These are phyloP conservation scores for Berghia stephanieae DNA, from an alignment of 1,140 invertebrate species.

Conservation along the genomic window DNA sequence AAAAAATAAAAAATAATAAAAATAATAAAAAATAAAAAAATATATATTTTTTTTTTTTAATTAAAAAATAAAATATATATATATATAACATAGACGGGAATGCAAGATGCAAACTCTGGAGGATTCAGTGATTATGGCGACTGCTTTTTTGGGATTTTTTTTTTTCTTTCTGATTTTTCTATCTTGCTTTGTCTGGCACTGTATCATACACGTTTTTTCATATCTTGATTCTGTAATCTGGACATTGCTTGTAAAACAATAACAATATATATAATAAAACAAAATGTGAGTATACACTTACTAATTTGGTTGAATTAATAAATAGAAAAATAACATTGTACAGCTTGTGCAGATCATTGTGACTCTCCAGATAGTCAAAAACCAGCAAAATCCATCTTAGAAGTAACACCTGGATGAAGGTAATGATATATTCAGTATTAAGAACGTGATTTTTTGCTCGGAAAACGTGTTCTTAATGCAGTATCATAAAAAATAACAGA, in stretches of 20 bases:
- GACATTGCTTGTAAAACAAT: not conserved
- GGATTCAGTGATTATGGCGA: not conserved
- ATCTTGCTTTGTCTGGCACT: too few relatives aligned
- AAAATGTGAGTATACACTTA: constrained; percentile 33
- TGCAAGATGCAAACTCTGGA: not conserved
- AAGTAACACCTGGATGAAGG: constrained; percentile 46
- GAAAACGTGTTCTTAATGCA: too few relatives aligned
- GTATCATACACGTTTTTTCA: too few relatives aligned
- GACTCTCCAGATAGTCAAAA: constrained; percentile 56
- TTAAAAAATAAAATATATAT: not conserved
- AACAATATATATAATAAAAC: not conserved
- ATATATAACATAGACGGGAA: not conserved
- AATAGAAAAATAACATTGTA: constrained; percentile 57
- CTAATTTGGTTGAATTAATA: constrained; percentile 52
- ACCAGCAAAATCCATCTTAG: constrained; percentile 56
- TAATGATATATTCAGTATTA: too few relatives aligned
- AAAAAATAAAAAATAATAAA: not conserved
- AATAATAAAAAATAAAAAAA: constrained; percentile 1
- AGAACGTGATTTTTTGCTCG: too few relatives aligned
- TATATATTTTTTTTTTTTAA: not conserved
- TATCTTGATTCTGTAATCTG: too few relatives aligned
- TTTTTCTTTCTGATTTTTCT: not conserved
- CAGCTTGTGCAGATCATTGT: constrained; percentile 51
- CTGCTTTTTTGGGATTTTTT: not conserved
- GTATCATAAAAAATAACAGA: too few relatives aligned